These are phyloP conservation scores for Dasypogon diadema DNA, from an alignment of 2,888 invertebrate genomes.

Conservation along the genomic window DNA sequence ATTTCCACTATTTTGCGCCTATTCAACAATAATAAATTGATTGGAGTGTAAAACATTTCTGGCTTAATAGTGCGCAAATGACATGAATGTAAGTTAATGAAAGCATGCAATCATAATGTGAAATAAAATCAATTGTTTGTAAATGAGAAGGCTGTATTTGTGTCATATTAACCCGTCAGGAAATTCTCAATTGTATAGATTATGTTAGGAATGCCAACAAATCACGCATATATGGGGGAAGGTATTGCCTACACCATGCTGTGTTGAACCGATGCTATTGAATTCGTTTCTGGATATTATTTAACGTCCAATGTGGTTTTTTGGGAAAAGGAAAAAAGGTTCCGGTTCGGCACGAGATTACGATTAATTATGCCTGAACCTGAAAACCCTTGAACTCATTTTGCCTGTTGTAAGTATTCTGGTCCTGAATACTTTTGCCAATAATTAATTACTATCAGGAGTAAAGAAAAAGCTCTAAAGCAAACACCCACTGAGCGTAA, in stretches of 20 bases:
- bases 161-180: background rate
- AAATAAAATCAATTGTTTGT: background rate
- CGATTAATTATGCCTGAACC: conserved; percentile 28
- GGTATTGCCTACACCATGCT: background rate
- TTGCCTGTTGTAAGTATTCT: conserved; percentile 6
- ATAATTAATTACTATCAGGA: conserved; percentile 17
- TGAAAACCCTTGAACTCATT: conserved; percentile 4
- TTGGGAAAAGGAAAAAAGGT: background rate
- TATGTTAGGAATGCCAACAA: conserved; percentile 4
- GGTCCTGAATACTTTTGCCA: conserved; percentile 3
- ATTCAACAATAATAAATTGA: too few relatives aligned
- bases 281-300: background rate
- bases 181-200: conserved; percentile 9
- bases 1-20: too few relatives aligned
- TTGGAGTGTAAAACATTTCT: too few relatives aligned
- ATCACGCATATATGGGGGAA: conserved; percentile 5
- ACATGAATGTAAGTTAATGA: too few relatives aligned
- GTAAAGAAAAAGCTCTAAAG: conserved; percentile 13
- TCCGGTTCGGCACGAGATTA: conserved; percentile 8
- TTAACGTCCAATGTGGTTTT: conserved; percentile 6
- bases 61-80: too few relatives aligned
- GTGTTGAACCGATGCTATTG: background rate
- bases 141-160: background rate
- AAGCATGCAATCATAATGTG: background rate
- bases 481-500: background rate